Conservation (phyloP, 2,888 invertebrate genomes). For the Xanthorhoe spadicearia region DNA sequence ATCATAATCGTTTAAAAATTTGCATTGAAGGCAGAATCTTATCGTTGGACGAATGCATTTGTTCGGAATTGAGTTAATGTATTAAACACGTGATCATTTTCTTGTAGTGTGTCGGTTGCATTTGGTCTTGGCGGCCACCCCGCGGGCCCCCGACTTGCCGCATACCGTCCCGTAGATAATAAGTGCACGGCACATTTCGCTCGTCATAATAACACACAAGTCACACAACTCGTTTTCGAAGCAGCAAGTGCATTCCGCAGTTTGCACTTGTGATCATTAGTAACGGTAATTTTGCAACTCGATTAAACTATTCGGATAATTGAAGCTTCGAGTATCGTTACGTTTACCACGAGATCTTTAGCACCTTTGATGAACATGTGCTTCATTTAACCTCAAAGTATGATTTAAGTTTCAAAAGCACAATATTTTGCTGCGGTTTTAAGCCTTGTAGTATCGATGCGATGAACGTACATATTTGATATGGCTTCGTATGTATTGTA, state of each 20-base stretch:
- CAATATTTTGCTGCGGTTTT: background rate
- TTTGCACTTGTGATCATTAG: constrained; percentile 50
- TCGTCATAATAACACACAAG: constrained; percentile 55
- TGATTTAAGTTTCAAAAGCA: background rate
- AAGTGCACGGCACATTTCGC: constrained; percentile 72
- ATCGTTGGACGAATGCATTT: background rate
- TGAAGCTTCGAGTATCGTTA: constrained; percentile 9
- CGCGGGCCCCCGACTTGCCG: constrained; percentile 66
- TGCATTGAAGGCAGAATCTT: background rate
- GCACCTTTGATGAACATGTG: constrained; percentile 8
- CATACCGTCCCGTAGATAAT: constrained; percentile 70
- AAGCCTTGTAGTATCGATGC: background rate
- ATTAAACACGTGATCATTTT: constrained; percentile 16
- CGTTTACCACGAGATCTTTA: constrained; percentile 3
- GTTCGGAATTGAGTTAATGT: constrained; percentile 9
- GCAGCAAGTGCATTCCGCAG: constrained; percentile 59
- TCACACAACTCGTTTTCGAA: constrained; percentile 55
- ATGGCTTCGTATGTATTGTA: constrained; percentile 3
- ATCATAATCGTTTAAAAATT: background rate
- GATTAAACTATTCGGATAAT: constrained; percentile 8
- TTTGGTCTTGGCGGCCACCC: constrained; percentile 72
- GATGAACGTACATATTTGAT: background rate
- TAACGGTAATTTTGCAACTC: constrained; percentile 39
- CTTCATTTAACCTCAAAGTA: constrained; percentile 22
- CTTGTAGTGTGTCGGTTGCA: constrained; percentile 49